These are phyloP conservation scores for Drosophila conformis DNA, from an alignment of 2,888 invertebrate species.

Conservation along the genomic window DNA sequence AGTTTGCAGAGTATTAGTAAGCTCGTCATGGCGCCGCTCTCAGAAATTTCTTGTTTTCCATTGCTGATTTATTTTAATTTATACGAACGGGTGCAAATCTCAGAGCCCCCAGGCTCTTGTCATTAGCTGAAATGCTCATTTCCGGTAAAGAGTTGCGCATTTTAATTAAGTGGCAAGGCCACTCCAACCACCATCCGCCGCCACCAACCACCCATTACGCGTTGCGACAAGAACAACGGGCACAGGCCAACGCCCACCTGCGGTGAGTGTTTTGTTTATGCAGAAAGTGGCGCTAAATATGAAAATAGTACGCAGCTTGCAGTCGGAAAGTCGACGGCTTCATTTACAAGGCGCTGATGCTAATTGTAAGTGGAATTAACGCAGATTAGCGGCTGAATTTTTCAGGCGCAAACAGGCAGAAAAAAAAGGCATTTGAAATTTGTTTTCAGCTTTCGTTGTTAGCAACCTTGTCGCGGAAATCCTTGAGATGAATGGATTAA, in stretches of 20 bases:
- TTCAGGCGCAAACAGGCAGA: slow-evolving; percentile 28
- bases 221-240: neutral
- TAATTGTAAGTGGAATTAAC: slow-evolving; percentile 80
- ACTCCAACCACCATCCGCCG: neutral
- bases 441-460: slow-evolving; percentile 47
- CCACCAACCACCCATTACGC: neutral
- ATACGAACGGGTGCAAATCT: slow-evolving; percentile 49
- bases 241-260: slow-evolving; percentile 53
- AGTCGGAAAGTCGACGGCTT: slow-evolving; percentile 36
- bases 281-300: slow-evolving; percentile 66
- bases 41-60: slow-evolving; percentile 21
- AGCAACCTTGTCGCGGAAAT: slow-evolving; percentile 55
- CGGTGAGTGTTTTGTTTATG: slow-evolving; percentile 65
- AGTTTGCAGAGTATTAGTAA: slow-evolving; percentile 12
- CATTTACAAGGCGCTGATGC: slow-evolving; percentile 74
- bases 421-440: slow-evolving; percentile 47
- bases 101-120: slow-evolving; percentile 50
- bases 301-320: slow-evolving; percentile 63
- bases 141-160: slow-evolving; percentile 77
- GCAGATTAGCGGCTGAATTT: slow-evolving; percentile 68
- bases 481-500: slow-evolving; percentile 43
- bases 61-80: slow-evolving; percentile 58
- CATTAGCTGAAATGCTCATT: slow-evolving; percentile 77
- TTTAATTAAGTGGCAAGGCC: slow-evolving; percentile 70
- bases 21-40: neutral